Conservation (phyloP, 2,113 vertebrate genomes). For the Oreochromis tanganicae region DNA sequence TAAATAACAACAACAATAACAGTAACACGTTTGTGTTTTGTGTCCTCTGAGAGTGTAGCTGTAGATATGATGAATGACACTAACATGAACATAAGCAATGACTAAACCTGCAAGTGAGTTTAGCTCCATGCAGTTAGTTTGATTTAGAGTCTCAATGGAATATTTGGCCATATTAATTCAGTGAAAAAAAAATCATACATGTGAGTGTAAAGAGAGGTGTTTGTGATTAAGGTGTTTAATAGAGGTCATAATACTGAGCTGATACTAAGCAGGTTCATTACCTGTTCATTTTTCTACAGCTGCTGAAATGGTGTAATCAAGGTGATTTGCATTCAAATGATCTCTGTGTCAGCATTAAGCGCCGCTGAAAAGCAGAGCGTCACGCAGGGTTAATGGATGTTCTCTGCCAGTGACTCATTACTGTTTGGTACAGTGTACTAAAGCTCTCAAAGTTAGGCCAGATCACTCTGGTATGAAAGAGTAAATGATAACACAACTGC, state of each 20-base stretch:
- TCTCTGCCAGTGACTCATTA: neutral
- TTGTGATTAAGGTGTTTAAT: conserved; percentile 16
- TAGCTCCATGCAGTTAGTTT: neutral
- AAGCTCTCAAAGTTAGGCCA: neutral
- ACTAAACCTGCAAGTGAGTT: neutral
- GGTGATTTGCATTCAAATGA: conserved; percentile 62
- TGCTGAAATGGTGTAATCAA: conserved; percentile 34
- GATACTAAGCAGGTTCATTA: conserved; percentile 18
- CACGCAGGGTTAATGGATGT: conserved; percentile 42
- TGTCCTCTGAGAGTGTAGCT: neutral
- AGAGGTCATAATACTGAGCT: neutral
- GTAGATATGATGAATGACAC: neutral
- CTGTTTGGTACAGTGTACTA: neutral
- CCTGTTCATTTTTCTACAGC: conserved; percentile 15
- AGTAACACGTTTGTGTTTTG: neutral
- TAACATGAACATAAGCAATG: neutral
- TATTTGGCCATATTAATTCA: neutral
- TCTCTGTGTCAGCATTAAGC: neutral
- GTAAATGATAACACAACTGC: neutral
- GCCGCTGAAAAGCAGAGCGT: neutral
- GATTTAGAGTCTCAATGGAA: neutral
- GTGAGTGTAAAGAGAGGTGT: neutral
- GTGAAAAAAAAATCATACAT: neutral
- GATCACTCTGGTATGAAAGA: neutral
- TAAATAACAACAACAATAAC: neutral